A percentile compares a stretch with the other conserved stretches of the same genome.
Evolutionary conservation across 2,797 vertebrate species (phyloP).

Genomic region (Girardinus metallicus): DNA sequence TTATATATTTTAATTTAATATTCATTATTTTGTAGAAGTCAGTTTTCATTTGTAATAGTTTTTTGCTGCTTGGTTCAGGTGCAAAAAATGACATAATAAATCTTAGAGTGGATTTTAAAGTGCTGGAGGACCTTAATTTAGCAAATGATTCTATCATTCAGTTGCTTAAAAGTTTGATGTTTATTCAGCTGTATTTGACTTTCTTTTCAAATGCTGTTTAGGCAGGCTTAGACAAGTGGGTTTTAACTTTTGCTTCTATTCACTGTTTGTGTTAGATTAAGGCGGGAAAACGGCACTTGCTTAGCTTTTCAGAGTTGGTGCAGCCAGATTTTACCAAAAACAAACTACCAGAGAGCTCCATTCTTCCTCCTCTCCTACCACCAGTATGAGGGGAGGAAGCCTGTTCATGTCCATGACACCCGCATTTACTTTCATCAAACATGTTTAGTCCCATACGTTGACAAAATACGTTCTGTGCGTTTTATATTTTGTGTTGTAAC

Average conservation of each 20-base stretch:
- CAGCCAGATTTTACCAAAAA: not conserved
- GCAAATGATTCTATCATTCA: not conserved
- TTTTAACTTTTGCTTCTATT: not conserved
- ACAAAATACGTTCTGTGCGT: not conserved
- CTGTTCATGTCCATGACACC: not conserved
- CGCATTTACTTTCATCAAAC: not conserved
- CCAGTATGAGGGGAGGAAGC: not conserved
- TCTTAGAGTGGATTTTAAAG: not conserved
- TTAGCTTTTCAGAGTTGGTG: not conserved
- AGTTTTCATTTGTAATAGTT: not conserved
- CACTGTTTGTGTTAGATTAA: conserved; percentile 3
- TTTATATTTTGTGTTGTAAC: not conserved
- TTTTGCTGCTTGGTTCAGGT: not conserved
- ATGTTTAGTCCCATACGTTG: not conserved
- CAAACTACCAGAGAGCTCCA: not conserved
- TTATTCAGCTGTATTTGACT: not conserved
- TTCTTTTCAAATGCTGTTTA: not conserved
- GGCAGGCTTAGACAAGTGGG: not conserved
- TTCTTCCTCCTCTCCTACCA: not conserved
- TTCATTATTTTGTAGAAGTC: not conserved
- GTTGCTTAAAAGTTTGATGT: not conserved
- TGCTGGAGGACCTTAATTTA: not conserved
- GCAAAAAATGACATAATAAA: not conserved
- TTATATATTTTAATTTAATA: not conserved
- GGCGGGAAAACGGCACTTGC: not conserved